These are phyloP conservation scores for Caiman crocodilus DNA, from an alignment of 2,797 vertebrate species.

Conservation along the genomic window DNA sequence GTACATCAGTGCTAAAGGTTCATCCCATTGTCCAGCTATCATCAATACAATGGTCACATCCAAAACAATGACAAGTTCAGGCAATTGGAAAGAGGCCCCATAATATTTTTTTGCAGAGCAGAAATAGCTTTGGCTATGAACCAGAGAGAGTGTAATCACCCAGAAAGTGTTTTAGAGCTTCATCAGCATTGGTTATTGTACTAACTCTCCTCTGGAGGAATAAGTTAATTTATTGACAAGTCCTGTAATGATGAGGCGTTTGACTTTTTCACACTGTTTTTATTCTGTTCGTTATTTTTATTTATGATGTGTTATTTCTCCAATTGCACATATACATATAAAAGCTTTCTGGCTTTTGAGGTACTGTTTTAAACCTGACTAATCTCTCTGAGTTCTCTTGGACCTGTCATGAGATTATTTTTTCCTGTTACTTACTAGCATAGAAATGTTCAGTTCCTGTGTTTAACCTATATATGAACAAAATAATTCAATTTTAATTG, in stretches of 20 bases:
- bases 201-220: background rate
- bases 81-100: background rate
- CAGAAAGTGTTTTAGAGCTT: background rate
- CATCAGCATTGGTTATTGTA: background rate
- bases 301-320: background rate
- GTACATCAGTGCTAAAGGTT: background rate
- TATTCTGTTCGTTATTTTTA: background rate
- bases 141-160: background rate
- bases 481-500: background rate
- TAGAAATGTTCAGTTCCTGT: background rate
- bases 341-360: background rate
- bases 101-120: background rate
- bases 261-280: background rate
- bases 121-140: background rate
- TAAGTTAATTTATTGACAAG: background rate
- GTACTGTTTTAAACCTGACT: slow-evolving; percentile 14
- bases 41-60: background rate
- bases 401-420: background rate
- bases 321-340: background rate
- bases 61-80: background rate
- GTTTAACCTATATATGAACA: background rate
- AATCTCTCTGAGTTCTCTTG: background rate
- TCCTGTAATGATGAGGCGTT: background rate
- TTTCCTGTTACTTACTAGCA: background rate
- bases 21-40: background rate